These are phyloP conservation scores for Trichomalopsis sarcophagae DNA, from an alignment of 1,140 invertebrate species.

Conservation along the genomic window DNA sequence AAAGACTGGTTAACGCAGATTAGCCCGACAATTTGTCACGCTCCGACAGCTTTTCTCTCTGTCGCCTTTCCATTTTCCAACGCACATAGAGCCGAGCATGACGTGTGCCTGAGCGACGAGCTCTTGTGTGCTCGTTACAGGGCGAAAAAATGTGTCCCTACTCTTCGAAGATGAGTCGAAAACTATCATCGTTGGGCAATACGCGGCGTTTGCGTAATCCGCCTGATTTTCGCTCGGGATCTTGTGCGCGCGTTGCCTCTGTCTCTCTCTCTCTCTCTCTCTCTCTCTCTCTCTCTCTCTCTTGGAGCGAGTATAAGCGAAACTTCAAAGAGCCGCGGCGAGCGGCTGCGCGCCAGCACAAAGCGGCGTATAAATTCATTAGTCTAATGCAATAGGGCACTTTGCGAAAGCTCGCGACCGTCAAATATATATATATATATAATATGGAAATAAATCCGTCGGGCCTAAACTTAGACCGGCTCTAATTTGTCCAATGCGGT, in stretches of 20 bases:
- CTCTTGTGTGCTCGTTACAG: not conserved
- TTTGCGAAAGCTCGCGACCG: not conserved
- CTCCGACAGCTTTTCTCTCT: constrained; percentile 64
- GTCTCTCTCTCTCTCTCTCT: not conserved
- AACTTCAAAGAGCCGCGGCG: constrained; percentile 25
- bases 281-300: not conserved
- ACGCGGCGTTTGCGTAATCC: too few species aligned
- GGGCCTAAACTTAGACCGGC: constrained; percentile 17
- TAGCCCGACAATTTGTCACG: constrained; percentile 71
- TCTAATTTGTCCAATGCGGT: too few species aligned
- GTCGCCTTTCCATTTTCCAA: not conserved
- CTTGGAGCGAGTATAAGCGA: constrained; percentile 11
- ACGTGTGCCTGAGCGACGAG: not conserved
- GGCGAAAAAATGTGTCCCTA: not conserved
- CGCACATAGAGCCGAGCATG: not conserved
- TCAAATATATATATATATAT: not conserved
- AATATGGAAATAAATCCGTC: not conserved
- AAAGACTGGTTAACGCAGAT: constrained; percentile 72
- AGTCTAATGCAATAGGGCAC: constrained; percentile 30
- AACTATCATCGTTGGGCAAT: too few species aligned
- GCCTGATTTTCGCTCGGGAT: too few species aligned
- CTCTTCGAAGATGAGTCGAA: too few species aligned
- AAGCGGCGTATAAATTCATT: constrained; percentile 44
- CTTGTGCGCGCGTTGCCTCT: not conserved
- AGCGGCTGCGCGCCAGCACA: not conserved